Evolutionary conservation across 2,113 vertebrate species (phyloP).

Genomic region (Bombycilla garrulus): DNA sequence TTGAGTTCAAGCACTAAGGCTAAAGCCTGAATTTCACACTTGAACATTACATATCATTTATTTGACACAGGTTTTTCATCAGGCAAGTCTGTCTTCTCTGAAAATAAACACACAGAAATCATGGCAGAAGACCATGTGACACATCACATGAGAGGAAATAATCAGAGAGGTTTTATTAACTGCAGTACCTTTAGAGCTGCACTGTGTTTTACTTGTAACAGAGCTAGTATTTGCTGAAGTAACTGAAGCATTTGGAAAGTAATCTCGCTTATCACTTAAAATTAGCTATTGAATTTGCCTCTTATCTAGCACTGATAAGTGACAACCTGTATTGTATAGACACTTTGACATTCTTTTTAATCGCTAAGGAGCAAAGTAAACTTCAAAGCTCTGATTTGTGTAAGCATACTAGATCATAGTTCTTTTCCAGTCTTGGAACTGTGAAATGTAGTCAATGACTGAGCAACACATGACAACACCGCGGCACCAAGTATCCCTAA

Average conservation of each 20-base stretch:
- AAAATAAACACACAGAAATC: background rate
- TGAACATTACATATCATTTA: background rate
- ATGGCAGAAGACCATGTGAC: background rate
- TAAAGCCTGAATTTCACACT: background rate
- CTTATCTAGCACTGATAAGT: background rate
- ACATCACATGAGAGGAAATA: background rate
- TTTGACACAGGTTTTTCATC: background rate
- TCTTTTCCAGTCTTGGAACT: background rate
- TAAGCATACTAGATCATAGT: background rate
- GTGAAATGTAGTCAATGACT: background rate
- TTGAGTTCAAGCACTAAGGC: background rate
- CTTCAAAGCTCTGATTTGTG: background rate
- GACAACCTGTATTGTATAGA: background rate
- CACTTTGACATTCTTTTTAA: background rate
- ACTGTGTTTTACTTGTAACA: background rate
- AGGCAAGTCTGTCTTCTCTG: background rate
- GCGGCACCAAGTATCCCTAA: background rate
- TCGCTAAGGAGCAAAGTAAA: background rate
- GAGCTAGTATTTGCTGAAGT: background rate
- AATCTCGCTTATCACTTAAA: background rate
- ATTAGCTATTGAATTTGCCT: background rate
- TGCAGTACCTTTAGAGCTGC: background rate
- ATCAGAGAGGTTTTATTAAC: background rate
- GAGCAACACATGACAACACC: background rate
- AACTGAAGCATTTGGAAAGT: background rate